Conservation (phyloP, 2,797 vertebrate species). For the Sphenodon punctatus region DNA sequence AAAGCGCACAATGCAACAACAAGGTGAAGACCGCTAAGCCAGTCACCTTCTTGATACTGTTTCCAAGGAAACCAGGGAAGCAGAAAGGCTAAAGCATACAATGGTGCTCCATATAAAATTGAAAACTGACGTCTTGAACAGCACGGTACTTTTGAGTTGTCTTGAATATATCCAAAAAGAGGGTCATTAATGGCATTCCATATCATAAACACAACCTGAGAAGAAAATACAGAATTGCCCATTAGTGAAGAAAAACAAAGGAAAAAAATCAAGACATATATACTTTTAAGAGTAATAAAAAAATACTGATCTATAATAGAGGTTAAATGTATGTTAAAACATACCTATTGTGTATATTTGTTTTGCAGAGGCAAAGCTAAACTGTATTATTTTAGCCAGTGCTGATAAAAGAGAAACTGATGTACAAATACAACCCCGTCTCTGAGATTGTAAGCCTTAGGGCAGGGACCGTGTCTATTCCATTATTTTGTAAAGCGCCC, state of each 20-base stretch:
- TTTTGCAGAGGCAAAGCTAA: background rate
- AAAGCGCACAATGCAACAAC: conserved; percentile 84
- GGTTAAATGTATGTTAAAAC: background rate
- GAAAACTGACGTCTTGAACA: conserved; percentile 81
- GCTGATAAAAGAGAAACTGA: background rate
- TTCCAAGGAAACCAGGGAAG: conserved; percentile 94
- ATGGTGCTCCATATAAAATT: conserved; percentile 83
- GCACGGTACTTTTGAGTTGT: conserved; percentile 78
- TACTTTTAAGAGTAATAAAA: background rate
- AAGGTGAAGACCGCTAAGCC: conserved; percentile 88
- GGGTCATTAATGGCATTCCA: conserved; percentile 92
- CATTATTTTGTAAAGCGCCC: no score
- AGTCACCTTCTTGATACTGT: conserved; percentile 80
- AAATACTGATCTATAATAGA: background rate
- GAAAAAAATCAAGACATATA: no score
- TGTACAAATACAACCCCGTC: background rate
- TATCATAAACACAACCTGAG: conserved; percentile 88
- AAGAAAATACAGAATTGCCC: background rate
- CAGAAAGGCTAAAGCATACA: conserved; percentile 87
- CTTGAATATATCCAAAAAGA: conserved; percentile 88
- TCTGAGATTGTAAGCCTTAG: no score
- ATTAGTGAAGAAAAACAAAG: rapidly evolving
- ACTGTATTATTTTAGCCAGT: background rate
- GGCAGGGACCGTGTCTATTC: no score
- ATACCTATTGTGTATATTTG: background rate